Base-by-base conservation (phyloP, 1,140 invertebrate species). In the Tachypleus tridentatus region DNA sequence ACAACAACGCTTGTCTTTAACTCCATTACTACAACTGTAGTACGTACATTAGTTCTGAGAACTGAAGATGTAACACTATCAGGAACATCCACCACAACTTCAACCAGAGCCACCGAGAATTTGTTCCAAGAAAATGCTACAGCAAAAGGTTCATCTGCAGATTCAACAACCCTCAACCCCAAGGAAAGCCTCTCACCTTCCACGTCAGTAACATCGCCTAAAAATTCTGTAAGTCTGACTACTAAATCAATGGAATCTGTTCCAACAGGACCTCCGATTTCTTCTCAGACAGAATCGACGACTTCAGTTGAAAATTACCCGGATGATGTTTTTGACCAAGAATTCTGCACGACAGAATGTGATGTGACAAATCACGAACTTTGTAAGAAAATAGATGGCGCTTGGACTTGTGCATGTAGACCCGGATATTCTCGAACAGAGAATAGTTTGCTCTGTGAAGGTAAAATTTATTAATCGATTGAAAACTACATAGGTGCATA, bases 391-490 rank as follows among this genome's bases (percentile, higher is more conserved):
- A 65, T 64, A 54, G 68, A 65, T 8, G 29, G 29, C 2, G 58
- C 66, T 3, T 69, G 68, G 68, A 62, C 62, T 47, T 69, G 68
- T 50, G 61, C 63, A 29, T 69, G 68, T 49, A 66, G 64, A 54
- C 64, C 68, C 6, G 68, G 68, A 49, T 67, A 63, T 71, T 87
- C 87, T 4, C 82, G 89, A 72, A 89, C 91, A 83, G 89, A 91
- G 79, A 84, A 83, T 4, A 88, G 90, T 74, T 81, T 85, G 68
- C 87, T 87, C 52, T 94, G 91, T 74, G 91, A 89, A 83, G 89
- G 89, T 92, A 54, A 8, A 29, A 29, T 29, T 29, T 29, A 29
- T 29, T 29, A 29, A 29, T 29, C 29, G 29, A 29, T 29, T 29
- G 29, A 29, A 29, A 29, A 29, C 2, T 29, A 29, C 2, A 29